A percentile compares a stretch with the other conserved stretches of the same genome.
Evolutionary conservation across 2,888 invertebrate species (phyloP).

Genomic region (Ornithoptera alexandrae): DNA sequence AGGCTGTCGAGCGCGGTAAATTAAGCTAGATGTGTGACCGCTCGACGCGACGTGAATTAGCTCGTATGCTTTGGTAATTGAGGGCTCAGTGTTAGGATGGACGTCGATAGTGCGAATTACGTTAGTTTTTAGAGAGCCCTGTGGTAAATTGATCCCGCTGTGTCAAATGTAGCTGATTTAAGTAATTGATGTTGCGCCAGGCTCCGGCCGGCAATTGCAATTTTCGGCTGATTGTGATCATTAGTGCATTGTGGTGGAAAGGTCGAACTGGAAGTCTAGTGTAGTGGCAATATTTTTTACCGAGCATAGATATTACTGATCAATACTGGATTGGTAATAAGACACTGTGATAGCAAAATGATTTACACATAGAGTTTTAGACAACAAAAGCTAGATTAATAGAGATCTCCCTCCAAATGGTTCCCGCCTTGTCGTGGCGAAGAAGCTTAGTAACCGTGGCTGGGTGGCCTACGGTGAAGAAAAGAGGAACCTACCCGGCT

Average conservation of each 20-base stretch:
- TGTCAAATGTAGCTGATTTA: slow-evolving; percentile 25
- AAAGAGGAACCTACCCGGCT: no score
- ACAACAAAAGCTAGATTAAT: no score
- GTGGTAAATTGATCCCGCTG: slow-evolving; percentile 26
- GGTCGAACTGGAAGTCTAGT: slow-evolving; percentile 3
- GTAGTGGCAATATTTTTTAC: no score
- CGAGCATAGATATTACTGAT: no score
- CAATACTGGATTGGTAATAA: no score
- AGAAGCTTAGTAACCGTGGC: no score
- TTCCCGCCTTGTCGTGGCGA: no score
- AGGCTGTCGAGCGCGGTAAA: slow-evolving; percentile 31
- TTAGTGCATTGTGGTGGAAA: slow-evolving; percentile 22
- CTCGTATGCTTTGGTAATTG: slow-evolving; percentile 1
- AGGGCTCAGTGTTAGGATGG: not conserved
- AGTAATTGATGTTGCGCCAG: slow-evolving; percentile 20
- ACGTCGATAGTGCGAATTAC: slow-evolving; percentile 9
- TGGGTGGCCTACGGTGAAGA: no score
- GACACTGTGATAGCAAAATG: no score
- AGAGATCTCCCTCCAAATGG: no score
- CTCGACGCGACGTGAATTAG: not conserved
- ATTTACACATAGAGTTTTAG: no score
- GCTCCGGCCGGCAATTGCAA: not conserved
- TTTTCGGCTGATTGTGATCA: slow-evolving; percentile 21
- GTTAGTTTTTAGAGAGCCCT: slow-evolving; percentile 18
- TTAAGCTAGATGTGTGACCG: slow-evolving; percentile 20